phyloP scores from a whole-genome alignment of 1,140 invertebrate genomes.

The Drosophila arawakana region DNA sequence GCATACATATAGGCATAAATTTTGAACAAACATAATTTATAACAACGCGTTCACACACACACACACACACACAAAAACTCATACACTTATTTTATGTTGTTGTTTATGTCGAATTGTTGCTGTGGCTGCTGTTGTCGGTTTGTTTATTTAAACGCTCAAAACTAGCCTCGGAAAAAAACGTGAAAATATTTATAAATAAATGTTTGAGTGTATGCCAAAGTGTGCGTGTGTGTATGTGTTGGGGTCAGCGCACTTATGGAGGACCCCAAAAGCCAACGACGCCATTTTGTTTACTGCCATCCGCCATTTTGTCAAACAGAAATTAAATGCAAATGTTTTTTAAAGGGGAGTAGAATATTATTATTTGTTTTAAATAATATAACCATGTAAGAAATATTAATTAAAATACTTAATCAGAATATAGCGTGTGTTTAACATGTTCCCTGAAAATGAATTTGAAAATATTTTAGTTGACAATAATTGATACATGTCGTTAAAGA shows the following conservation, averaged over 20 bases:
- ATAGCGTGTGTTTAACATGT: too few relatives aligned
- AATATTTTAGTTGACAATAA: too few relatives aligned
- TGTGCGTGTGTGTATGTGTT: slow-evolving; percentile 29
- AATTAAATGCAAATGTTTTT: background rate
- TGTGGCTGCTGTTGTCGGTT: slow-evolving; percentile 62
- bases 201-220: slow-evolving; percentile 24
- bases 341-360: background rate
- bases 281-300: slow-evolving; percentile 65
- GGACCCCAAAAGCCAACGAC: slow-evolving; percentile 19
- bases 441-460: too few relatives aligned
- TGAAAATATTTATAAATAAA: slow-evolving; percentile 57
- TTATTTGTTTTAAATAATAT: background rate
- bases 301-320: slow-evolving; percentile 58
- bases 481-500: background rate
- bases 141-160: slow-evolving; percentile 78
- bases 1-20: slow-evolving; percentile 63
- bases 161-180: slow-evolving; percentile 49
- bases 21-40: slow-evolving; percentile 78
- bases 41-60: slow-evolving; percentile 49
- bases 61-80: background rate
- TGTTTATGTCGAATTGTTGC: slow-evolving; percentile 31
- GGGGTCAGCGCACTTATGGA: slow-evolving; percentile 67
- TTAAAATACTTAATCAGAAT: too few relatives aligned
- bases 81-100: slow-evolving; percentile 68
- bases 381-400: background rate